Evolutionary conservation across 1,140 invertebrate genomes (phyloP), one percentile per base, ranked within the genome.

Genomic region (Delia radicum): DNA sequence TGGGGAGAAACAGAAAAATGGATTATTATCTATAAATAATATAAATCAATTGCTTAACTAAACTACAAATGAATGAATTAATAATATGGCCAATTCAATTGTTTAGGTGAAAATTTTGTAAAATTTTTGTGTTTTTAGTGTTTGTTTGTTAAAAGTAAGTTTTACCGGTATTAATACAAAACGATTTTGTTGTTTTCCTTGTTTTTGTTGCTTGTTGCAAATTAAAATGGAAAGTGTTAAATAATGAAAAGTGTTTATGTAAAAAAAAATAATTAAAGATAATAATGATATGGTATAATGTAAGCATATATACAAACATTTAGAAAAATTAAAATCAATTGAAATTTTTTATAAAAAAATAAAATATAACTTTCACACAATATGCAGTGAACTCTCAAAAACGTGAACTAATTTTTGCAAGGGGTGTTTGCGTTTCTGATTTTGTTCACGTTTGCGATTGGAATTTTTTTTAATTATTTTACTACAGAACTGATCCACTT

Each of bases 1-100:
- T 94, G 62, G 27, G 13, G 18, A 74, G 15, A 55, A 28, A 13
- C n/a, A 26, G 12, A 1, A 61, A 48, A 18, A 69, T 18, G 12
- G 21, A 37, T 0, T n/a, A n/a, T n/a, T n/a, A n/a, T n/a, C n/a
- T n/a, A n/a, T n/a, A n/a, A n/a, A n/a, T n/a, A n/a, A n/a, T n/a
- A n/a, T n/a, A n/a, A n/a, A 71, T 18, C 15, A 28, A 75, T 74
- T 29, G 67, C 0, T 3, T 8, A 55, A 7, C 2, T 8, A 10
- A 6, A 55, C 7, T 55, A 55, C 33, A 55, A 21, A 21, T 55
- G n/a, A 8, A 37, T 21, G n/a, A n/a, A 21, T 3, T 21, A 24
- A 55, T 10, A 21, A 18, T 10, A 42, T 7, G n/a, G 71, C 71
- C 71, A 73, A 73, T 73, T 26, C 5, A 18, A 18, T 26, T 26